Base-by-base conservation (phyloP, 2,797 vertebrate species). In the Remorina albescens region DNA sequence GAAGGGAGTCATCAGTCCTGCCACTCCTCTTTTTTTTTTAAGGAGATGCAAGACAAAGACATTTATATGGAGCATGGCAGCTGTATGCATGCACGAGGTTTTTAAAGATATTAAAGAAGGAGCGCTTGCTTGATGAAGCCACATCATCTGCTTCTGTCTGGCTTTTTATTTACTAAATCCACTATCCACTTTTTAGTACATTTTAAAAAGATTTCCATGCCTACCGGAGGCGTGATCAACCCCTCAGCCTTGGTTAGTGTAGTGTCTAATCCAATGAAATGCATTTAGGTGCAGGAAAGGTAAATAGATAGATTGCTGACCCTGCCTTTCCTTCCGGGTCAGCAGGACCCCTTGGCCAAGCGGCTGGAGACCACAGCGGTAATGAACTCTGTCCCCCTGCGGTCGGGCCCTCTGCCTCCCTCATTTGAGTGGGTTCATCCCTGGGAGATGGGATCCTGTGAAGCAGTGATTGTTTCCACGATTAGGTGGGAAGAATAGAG, bases 381-480 rank as follows among this genome's bases (percentile, higher is more conserved):
- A 95, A 96, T 93, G 87, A 94, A 93, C 93, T 94, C 90, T 91
- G 93, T 94, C 93, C 85, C 91, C 91, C 92, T 79, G 91, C 81
- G 87, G 86, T 89, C 80, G 25, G 91, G 89, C 87, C 94, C 89
- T 86, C 92, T 91, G 91, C 90, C 88, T 90, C 89, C 89, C 94
- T 97, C 94, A 96, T 96, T 96, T 95, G 93, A 92, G 95, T 94
- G 94, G 57, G 36, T 90, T 89, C 89, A 85, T 91, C 91, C 95
- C 93, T 93, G 92, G 93, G 93, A 96, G 95, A 97, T 96, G 94
- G 95, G 94, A 95, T 97, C 96, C 95, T 96, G 94, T 94, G 94
- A 95, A 94, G 95, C 95, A 95, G 93, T 94, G 94, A 96, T 95
- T 96, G 95, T 95, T 97, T 97, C 95, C 94, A 95, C 95, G 93